Evolutionary conservation across 2,888 invertebrate genomes (phyloP).

Genomic region (Eubasilissa splendida): DNA sequence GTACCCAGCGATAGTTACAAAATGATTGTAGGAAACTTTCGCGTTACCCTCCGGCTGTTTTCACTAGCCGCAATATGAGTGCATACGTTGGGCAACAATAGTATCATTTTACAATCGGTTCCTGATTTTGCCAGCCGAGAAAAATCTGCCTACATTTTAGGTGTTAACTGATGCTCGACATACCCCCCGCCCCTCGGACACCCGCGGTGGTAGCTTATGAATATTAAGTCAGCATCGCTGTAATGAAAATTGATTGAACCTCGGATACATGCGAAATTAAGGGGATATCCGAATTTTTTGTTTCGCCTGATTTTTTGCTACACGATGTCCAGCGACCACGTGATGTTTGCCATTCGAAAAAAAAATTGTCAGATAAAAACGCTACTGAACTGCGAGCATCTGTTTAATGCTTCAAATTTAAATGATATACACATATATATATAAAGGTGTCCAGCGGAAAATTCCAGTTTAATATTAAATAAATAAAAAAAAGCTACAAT

Average conservation of each 20-base stretch:
- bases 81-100: too few relatives aligned
- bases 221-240: neutral
- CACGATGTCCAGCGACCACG: neutral
- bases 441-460: too few relatives aligned
- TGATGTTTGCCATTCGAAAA: neutral
- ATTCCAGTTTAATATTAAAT: too few relatives aligned
- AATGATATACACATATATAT: too few relatives aligned
- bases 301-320: neutral
- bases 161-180: neutral
- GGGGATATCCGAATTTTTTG: neutral
- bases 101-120: too few relatives aligned
- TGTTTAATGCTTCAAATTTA: neutral
- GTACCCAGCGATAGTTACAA: too few relatives aligned
- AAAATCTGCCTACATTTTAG: neutral
- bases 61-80: too few relatives aligned
- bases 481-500: too few relatives aligned
- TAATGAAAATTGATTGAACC: conserved; percentile 18
- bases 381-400: neutral
- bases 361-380: neutral
- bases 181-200: neutral
- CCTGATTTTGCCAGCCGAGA: too few relatives aligned
- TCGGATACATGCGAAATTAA: neutral
- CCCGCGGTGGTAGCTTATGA: neutral
- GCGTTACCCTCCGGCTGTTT: too few relatives aligned
- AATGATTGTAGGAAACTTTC: too few relatives aligned